phyloP scores from a whole-genome alignment of 2,797 vertebrate species.

The Spatula versicolor region DNA sequence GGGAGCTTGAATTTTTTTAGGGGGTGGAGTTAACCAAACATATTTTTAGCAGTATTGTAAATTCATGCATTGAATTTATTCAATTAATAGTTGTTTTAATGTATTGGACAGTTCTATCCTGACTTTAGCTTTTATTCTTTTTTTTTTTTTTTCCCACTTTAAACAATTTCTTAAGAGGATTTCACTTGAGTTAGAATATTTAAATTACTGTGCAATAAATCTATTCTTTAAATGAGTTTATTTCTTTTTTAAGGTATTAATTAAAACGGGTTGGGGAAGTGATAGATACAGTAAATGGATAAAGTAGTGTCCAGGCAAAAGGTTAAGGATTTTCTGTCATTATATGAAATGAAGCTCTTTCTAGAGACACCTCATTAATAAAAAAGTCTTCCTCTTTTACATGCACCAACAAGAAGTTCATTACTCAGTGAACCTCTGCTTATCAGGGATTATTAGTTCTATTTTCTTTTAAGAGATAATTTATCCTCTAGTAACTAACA shows the following conservation, averaged over 20 bases:
- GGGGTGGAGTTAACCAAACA: neutral
- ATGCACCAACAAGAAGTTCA: conserved; percentile 68
- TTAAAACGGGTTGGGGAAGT: conserved; percentile 71
- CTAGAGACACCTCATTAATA: conserved; percentile 66
- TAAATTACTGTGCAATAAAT: conserved; percentile 70
- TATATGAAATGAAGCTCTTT: conserved; percentile 62
- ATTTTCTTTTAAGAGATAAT: conserved; percentile 18
- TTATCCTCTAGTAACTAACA: conserved; percentile 30
- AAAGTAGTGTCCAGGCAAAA: conserved; percentile 71
- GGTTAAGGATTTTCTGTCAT: conserved; percentile 73
- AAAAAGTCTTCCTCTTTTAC: conserved; percentile 58
- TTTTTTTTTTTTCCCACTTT: conserved; percentile 57
- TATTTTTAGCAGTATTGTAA: conserved; percentile 67
- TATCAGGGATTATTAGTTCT: conserved; percentile 47
- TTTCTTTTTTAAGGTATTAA: conserved; percentile 74
- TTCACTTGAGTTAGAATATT: conserved; percentile 72
- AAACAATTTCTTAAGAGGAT: conserved; percentile 75
- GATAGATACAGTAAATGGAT: conserved; percentile 60
- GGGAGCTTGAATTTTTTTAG: neutral
- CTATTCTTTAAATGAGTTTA: conserved; percentile 78
- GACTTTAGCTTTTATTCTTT: conserved; percentile 48
- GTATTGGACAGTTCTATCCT: conserved; percentile 52
- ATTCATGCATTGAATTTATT: conserved; percentile 62
- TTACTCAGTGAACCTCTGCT: conserved; percentile 61
- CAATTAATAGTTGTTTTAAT: conserved; percentile 66